Evolutionary conservation across 2,888 invertebrate species (phyloP), one percentile per base, ranked within the genome.

Genomic region (Chymomyza caudatula): DNA sequence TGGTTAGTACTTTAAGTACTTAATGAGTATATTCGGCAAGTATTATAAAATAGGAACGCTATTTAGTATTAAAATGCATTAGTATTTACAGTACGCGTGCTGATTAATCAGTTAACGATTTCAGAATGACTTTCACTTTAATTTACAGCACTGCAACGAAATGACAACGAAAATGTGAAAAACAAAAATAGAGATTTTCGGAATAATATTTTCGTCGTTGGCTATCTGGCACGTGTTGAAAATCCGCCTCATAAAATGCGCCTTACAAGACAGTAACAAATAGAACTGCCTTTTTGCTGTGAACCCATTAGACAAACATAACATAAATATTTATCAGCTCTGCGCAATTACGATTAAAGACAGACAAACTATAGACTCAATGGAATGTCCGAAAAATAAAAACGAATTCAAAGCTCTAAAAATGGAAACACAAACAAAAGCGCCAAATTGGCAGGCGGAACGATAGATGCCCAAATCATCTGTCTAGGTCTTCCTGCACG

Each of bases 281-380:
- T 37, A 44, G 52, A 37, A 19, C 37, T 52, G 19, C 42, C 37
- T 37, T 62, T 59, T 43, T 8, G 29, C 37, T 6, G n/a, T 51
- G 49, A n/a, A 22, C 58, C 73, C 63, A 58, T 60, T 67, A 47
- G 67, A 11, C 60, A 63, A 56, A 68, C 71, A 69, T 64, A 67
- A 71, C 77, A 85, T 77, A 77, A 80, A 85, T 85, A 85, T 81
- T 81, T 81, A 85, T 81, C 84, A 80, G 85, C 42, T 67, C 51
- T 74, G 83, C 29, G 29, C 77, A 82, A 85, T 79, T 78, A 82
- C 85, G 77, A 79, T 76, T 76, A 85, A 71, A 60, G 62, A 65
- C 67, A 62, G 56, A 74, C 68, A 69, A 85, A 85, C 83, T 76
- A 79, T 76, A 62, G 71, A 68, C 64, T 65, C 25, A 22, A 44